Conservation (phyloP, 1,140 invertebrate species). For the Armadillidium nasatum region DNA sequence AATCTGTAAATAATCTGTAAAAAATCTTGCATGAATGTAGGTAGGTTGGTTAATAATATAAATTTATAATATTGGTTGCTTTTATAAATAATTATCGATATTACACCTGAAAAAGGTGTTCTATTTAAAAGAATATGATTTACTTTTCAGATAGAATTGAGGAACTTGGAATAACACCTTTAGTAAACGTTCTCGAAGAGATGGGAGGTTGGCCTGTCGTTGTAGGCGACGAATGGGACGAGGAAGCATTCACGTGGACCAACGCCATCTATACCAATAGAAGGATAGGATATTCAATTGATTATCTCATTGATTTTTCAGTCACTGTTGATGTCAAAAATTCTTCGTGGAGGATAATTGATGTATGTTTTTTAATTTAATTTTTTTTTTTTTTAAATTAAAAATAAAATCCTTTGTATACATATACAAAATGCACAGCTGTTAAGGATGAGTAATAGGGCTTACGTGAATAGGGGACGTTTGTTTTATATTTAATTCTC, state of each 20-base stretch:
- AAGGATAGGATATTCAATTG: conserved; percentile 72
- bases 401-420: no score
- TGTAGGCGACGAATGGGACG: conserved; percentile 68
- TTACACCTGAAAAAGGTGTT: not conserved
- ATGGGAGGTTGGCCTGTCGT: conserved; percentile 88
- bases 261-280: conserved; percentile 75
- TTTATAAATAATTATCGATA: no score
- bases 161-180: conserved; percentile 61
- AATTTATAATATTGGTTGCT: no score
- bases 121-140: conserved; percentile 23
- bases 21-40: conserved; percentile 79
- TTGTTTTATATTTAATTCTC: not conserved
- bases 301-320: conserved; percentile 85
- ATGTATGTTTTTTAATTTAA: no score
- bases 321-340: conserved; percentile 84
- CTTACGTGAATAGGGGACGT: no score
- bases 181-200: conserved; percentile 63
- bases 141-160: conserved; percentile 64
- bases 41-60: conserved; percentile 50
- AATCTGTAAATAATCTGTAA: conserved; percentile 58
- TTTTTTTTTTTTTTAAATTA: no score
- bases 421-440: no score
- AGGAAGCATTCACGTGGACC: conserved; percentile 59
- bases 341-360: conserved; percentile 64
- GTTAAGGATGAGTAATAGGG: no score